Conservation (phyloP, 2,888 invertebrate genomes). For the Neoitamus cyanurus region DNA sequence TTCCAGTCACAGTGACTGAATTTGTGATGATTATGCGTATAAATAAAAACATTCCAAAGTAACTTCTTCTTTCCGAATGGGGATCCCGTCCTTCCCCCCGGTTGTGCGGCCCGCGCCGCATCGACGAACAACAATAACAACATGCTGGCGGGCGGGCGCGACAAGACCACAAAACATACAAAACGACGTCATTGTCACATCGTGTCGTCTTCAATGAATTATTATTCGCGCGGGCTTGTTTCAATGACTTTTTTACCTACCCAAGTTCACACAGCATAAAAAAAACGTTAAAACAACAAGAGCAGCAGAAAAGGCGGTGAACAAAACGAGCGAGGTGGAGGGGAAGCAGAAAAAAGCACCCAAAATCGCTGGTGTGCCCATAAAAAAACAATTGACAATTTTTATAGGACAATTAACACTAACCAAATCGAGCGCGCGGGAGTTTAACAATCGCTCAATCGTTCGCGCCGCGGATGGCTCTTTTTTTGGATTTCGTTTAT, state of each 20-base stretch:
- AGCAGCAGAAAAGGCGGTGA: not conserved
- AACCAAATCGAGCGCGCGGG: not conserved
- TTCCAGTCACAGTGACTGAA: constrained; percentile 24
- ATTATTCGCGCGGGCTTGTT: constrained; percentile 8
- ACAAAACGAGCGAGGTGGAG: not conserved
- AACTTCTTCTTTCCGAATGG: not conserved
- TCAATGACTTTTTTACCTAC: constrained; percentile 25
- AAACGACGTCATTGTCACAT: constrained; percentile 1
- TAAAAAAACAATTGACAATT: constrained; percentile 39
- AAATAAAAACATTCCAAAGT: constrained; percentile 28
- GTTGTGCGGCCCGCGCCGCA: not conserved
- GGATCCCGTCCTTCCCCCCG: not conserved
- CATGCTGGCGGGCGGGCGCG: not conserved
- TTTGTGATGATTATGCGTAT: constrained; percentile 34
- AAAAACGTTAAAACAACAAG: not conserved
- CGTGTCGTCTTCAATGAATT: constrained; percentile 22
- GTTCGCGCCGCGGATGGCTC: not conserved
- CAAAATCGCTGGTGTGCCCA: not conserved
- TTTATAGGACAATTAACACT: constrained; percentile 42
- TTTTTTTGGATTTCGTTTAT: not conserved
- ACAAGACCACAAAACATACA: not conserved
- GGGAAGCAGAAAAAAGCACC: not conserved
- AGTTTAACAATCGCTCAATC: not conserved
- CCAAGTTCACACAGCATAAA: constrained; percentile 14
- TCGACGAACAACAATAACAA: not conserved